Base-by-base conservation (phyloP, 2,113 vertebrate genomes). In the Clarias macrocephalus region DNA sequence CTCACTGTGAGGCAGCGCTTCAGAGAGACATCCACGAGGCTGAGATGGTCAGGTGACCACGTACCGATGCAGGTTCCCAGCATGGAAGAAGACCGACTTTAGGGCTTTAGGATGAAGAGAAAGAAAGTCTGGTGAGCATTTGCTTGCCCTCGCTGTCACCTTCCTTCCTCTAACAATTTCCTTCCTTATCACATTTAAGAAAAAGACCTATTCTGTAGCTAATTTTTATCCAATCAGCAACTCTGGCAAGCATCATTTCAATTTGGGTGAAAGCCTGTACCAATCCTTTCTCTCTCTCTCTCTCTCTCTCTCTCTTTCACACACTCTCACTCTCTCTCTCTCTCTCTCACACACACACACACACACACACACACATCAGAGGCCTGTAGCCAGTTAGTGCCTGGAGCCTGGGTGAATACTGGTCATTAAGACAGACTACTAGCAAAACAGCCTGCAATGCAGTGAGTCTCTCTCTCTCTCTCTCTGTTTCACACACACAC, bases 401-500 rank as follows among this genome's bases (percentile, higher is more conserved):
- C 70, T 52, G 57, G 25, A 87, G 80, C 66, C 94, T 93, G 83
- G 59, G 83, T 85, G 80, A 96, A 96, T 95, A 94, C 91, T 94
- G 94, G 95, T 96, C 95, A 96, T 96, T 96, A 96, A 95, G 95
- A 95, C 92, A 85, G 92, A 93, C 93, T 95, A 93, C 94, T 94
- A 94, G 92, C 91, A 91, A 88, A 94, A 92, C 94, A 95, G 95
- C 94, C 96, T 96, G 96, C 96, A 97, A 95, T 97, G 96, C 96
- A 91, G 95, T 93, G 94, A 82, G 70, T 57, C 56, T 84, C 83
- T 54, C 81, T 68, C 81, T 66, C 81, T 65, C 60, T 37, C 83
- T 80, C 87, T 80, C 82, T 66, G 68, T 82, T 83, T 79, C 84
- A 88, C 88, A 88, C 82, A 85, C 63, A 81, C 83, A 82, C 83